phyloP scores from a whole-genome alignment of 64 coral and sea anemone genomes.

The Dendrophyllia cribrosa region DNA sequence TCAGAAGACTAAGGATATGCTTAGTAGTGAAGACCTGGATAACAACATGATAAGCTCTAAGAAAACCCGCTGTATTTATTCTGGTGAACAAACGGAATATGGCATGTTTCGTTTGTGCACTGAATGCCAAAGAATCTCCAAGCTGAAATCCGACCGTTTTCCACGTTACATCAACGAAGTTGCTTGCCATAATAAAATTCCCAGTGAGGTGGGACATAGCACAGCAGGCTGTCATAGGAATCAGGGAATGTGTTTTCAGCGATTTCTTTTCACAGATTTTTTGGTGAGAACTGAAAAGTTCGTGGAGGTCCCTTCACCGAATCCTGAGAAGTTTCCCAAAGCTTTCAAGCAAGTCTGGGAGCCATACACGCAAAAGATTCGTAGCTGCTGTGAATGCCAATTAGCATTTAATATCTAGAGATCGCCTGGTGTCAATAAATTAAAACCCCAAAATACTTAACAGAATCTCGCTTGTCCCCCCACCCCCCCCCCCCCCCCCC shows the following conservation, averaged over 20 bases:
- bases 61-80: neutral
- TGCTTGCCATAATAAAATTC: slow-evolving; percentile 23
- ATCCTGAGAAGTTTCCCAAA: neutral
- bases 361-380: neutral
- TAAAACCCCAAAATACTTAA: too few relatives aligned
- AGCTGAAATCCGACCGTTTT: slow-evolving; percentile 49
- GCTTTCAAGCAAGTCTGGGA: slow-evolving; percentile 66
- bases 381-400: slow-evolving; percentile 79
- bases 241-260: slow-evolving; percentile 36
- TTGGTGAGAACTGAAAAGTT: slow-evolving; percentile 39
- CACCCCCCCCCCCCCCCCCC: too few relatives aligned
- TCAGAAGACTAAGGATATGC: neutral
- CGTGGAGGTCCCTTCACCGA: neutral
- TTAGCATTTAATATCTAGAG: neutral
- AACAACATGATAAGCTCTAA: neutral
- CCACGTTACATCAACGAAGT: slow-evolving; percentile 62
- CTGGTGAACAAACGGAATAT: neutral
- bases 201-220: neutral
- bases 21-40: neutral
- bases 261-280: slow-evolving; percentile 26
- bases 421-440: too few relatives aligned
- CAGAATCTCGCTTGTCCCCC: too few relatives aligned
- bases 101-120: slow-evolving; percentile 43
- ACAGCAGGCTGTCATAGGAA: neutral
- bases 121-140: slow-evolving; percentile 44